Conservation (phyloP, 2,888 invertebrate genomes). For the Ischnus inquisitorius region DNA sequence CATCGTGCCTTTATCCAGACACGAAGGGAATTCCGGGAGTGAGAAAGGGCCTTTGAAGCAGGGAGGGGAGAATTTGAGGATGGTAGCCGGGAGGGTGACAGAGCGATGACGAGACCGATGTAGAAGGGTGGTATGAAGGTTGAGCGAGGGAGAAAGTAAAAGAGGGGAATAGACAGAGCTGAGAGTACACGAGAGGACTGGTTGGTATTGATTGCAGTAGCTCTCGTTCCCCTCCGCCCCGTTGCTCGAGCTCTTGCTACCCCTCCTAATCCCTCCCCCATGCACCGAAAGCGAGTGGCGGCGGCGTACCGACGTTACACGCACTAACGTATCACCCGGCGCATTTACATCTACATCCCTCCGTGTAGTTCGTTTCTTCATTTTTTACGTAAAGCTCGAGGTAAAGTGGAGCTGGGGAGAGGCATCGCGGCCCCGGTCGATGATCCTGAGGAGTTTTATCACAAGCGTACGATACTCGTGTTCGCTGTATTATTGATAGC, state of each 20-base stretch:
- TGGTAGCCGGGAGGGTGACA: slow-evolving; percentile 60
- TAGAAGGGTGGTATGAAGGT: slow-evolving; percentile 58
- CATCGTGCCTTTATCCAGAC: slow-evolving; percentile 61
- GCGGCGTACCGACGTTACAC: slow-evolving; percentile 66
- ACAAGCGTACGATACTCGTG: not conserved
- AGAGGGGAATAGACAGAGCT: slow-evolving; percentile 58
- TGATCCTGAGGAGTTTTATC: slow-evolving; percentile 15
- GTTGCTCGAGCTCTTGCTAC: slow-evolving; percentile 48
- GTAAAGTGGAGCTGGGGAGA: slow-evolving; percentile 32
- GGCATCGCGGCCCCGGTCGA: slow-evolving; percentile 47
- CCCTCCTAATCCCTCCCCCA: slow-evolving; percentile 60
- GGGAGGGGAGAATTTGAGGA: not conserved
- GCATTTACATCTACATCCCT: slow-evolving; percentile 63
- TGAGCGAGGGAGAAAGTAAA: slow-evolving; percentile 57
- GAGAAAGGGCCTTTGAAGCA: slow-evolving; percentile 42
- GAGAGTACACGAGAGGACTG: slow-evolving; percentile 72
- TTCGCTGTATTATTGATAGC: not conserved
- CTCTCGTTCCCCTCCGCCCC: slow-evolving; percentile 57
- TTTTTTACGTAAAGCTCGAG: slow-evolving; percentile 14
- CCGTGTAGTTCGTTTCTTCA: slow-evolving; percentile 42
- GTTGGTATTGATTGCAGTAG: slow-evolving; percentile 78
- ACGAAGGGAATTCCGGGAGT: slow-evolving; percentile 67
- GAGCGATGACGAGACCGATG: slow-evolving; percentile 68
- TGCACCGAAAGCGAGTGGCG: slow-evolving; percentile 54
- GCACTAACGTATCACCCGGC: slow-evolving; percentile 61